Conservation (phyloP, 64 coral and sea anemone genomes). For the Acropora tenuis region DNA sequence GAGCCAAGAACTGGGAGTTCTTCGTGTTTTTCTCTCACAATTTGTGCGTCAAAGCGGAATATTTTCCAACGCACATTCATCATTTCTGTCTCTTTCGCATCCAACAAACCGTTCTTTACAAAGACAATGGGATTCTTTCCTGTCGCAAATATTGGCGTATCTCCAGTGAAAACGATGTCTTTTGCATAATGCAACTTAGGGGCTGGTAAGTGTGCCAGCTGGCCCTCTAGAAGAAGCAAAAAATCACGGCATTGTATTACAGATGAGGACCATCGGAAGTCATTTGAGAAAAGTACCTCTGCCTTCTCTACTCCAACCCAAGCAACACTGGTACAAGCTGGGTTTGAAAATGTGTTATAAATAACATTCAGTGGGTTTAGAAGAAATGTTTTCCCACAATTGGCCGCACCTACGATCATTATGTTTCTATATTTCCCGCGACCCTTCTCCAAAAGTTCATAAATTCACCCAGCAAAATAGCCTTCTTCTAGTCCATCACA, state of each 20-base stretch:
- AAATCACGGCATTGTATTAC: conserved; percentile 23
- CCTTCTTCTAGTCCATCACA: conserved; percentile 7
- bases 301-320: conserved; percentile 57
- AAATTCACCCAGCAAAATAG: not conserved
- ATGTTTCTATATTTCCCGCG: conserved; percentile 35
- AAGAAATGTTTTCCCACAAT: conserved; percentile 33
- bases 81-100: conserved; percentile 20
- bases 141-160: conserved; percentile 37
- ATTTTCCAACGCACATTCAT: conserved; percentile 22
- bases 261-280: conserved; percentile 21
- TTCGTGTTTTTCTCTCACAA: too few relatives aligned
- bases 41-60: too few relatives aligned
- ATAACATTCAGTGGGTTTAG: conserved; percentile 47
- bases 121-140: conserved; percentile 38
- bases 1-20: too few relatives aligned
- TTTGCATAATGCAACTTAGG: conserved; percentile 46
- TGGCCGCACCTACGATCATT: conserved; percentile 8
- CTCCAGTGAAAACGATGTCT: conserved; percentile 20
- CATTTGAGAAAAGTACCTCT: conserved; percentile 32
- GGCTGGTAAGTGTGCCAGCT: conserved; percentile 23
- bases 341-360: conserved; percentile 48
- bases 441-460: conserved; percentile 38
- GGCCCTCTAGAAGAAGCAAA: conserved; percentile 30
- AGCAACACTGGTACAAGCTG: conserved; percentile 45
- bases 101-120: conserved; percentile 22